These are phyloP conservation scores for Esox masquinongy DNA, from an alignment of 2,797 vertebrate species.

Conservation along the genomic window DNA sequence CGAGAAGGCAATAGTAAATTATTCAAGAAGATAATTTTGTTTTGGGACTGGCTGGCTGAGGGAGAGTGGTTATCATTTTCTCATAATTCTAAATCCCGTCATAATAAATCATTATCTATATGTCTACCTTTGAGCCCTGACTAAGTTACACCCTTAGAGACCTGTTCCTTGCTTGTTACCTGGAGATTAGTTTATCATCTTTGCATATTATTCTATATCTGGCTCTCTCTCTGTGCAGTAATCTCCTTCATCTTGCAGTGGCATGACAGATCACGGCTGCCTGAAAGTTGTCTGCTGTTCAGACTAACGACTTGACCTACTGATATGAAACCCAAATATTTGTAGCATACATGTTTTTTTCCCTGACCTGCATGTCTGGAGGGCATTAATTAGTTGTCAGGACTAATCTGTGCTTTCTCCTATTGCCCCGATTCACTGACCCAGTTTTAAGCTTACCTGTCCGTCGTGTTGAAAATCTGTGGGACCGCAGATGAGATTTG, in stretches of 20 bases:
- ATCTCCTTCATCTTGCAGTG: conserved; percentile 28
- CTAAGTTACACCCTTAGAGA: conserved; percentile 30
- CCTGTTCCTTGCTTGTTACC: conserved; percentile 36
- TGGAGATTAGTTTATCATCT: conserved; percentile 43
- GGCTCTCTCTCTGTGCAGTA: conserved; percentile 12
- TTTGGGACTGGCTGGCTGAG: conserved; percentile 1
- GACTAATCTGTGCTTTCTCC: conserved; percentile 37
- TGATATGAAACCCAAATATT: conserved; percentile 23
- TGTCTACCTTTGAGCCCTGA: neutral
- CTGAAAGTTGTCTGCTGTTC: conserved; percentile 12
- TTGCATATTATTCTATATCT: conserved; percentile 21
- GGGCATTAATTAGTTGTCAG: conserved; percentile 49
- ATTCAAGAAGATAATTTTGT: conserved; percentile 24
- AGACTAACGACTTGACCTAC: conserved; percentile 38
- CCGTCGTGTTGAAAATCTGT: neutral
- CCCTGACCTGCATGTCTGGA: conserved; percentile 28
- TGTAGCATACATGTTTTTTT: conserved; percentile 9
- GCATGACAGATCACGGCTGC: conserved; percentile 36
- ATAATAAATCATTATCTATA: conserved; percentile 30
- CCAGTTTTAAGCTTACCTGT: conserved; percentile 50
- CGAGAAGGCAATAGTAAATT: conserved; percentile 35
- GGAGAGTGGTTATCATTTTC: neutral
- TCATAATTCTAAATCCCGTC: neutral
- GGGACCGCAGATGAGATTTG: conserved; percentile 30
- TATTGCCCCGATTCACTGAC: conserved; percentile 58